Evolutionary conservation across 2,888 invertebrate species (phyloP), one percentile per base, ranked within the genome.

Genomic region (Neoascia interrupta): DNA sequence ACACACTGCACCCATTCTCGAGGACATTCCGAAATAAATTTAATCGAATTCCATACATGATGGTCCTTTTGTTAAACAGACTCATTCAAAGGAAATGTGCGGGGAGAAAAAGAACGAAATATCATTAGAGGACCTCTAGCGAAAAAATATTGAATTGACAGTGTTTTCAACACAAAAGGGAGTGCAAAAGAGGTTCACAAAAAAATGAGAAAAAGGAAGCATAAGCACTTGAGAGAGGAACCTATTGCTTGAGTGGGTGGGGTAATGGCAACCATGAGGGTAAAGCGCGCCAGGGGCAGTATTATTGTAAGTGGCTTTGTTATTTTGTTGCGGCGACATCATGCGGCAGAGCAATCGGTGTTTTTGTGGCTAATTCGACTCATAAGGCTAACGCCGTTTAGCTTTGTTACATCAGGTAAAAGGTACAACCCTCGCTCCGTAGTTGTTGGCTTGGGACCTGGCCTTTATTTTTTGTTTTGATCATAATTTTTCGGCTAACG

Each of bases 41-140:
- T 79, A 79, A 79, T 79, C 79, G 79, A 79, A 79, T 79, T 79
- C 79, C 79, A 43, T 61, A 68, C 61, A 79, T 79, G 79, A 79
- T 73, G 79, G 79, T 73, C 73, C 73, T 73, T 79, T 79, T 79
- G 73, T 79, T 68, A 66, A 54, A 56, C 34, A 66, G 53, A 60
- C 41, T 28, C 66, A 72, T 66, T 60, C 64, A 72, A 49, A 47
- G 31, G 34, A 53, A n/a, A 36, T 8, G 49, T 21, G 21, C 3
- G 8, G 10, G 49, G 39, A 53, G 45, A 43, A 36, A n/a, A 18
- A 39, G n/a, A 49, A 51, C 43, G 47, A 51, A 45, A 58, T n/a
- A n/a, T n/a, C 37, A 53, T 66, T 70, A 70, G 66, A 53, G 64
- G 76, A 76, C 41, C 64, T 76, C 76, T 76, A 70, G 76, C 64